Percentiles rank a stretch among this genome's conserved stretches.
Evolutionary conservation across 2,888 invertebrate genomes (phyloP).

Genomic region (Perizoma affinitatum): DNA sequence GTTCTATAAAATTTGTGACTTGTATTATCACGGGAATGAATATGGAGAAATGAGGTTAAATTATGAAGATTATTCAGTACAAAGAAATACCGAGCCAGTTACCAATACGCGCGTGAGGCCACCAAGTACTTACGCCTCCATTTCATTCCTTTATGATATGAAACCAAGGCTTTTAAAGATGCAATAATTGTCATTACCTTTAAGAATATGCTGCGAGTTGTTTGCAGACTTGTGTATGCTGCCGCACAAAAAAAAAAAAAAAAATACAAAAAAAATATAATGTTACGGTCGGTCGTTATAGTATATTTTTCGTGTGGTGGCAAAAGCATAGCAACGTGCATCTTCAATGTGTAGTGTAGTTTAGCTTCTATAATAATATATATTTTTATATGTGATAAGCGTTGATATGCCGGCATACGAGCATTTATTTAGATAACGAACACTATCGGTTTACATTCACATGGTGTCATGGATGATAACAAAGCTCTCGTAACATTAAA

Average conservation of each 20-base stretch:
- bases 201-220: slow-evolving; percentile 75
- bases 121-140: slow-evolving; percentile 46
- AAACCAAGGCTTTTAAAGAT: slow-evolving; percentile 57
- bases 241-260: slow-evolving; percentile 77
- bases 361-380: slow-evolving; percentile 80
- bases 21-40: slow-evolving; percentile 63
- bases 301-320: slow-evolving; percentile 74
- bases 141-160: slow-evolving; percentile 63
- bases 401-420: slow-evolving; percentile 81
- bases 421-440: slow-evolving; percentile 80
- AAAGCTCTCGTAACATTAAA: slow-evolving; percentile 23
- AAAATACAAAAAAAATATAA: slow-evolving; percentile 58
- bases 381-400: slow-evolving; percentile 84
- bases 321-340: slow-evolving; percentile 79
- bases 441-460: slow-evolving; percentile 56
- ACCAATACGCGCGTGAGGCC: slow-evolving; percentile 62
- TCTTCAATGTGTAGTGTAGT: slow-evolving; percentile 80
- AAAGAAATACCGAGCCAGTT: slow-evolving; percentile 76
- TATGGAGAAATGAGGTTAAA: slow-evolving; percentile 51
- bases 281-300: slow-evolving; percentile 65
- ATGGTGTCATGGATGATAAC: slow-evolving; percentile 72
- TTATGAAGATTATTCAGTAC: slow-evolving; percentile 62
- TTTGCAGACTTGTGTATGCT: slow-evolving; percentile 79
- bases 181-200: slow-evolving; percentile 68
- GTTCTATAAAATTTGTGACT: slow-evolving; percentile 52